Evolutionary conservation across 2,113 vertebrate species (phyloP), one percentile per base, ranked within the genome.

Genomic region (Carollia perspicillata): DNA sequence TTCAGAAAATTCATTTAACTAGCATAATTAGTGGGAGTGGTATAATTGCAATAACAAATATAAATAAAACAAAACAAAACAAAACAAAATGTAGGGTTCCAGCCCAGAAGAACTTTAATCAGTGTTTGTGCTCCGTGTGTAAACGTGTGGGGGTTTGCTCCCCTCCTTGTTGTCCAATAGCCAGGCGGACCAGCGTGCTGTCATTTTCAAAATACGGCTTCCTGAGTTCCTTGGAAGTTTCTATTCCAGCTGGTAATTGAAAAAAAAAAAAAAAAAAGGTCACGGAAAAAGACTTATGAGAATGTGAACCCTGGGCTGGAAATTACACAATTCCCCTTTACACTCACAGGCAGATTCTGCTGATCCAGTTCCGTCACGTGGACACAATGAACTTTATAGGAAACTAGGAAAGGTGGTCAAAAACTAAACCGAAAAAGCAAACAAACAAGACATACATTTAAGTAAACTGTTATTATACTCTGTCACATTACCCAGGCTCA

Each of bases 111-210:
- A 88, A 8, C 18, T 87, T 60, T 42, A n/a, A 23, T 33, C 20
- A 47, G 12, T 58, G 23, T 5, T 87, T 35, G 8, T 51, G 5
- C 40, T 40, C 3, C 74, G 12, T 37, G 28, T 30, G 26, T 26
- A 28, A 66, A 49, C 51, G 35, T 3, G 23, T 20, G 10, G 14
- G 3, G 8, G 3, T 37, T 33, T n/a, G 23, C 6, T 9, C 11
- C n/a, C 11, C 22, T 37, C 6, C 20, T 11, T 17, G 17, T 47
- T 17, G 30, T 94, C 26, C 30, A 69, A 42, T 10, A 74, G 20
- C 28, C 14, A 58, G 1, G 8, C 6, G 55, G 47, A 49, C 0
- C 55, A n/a, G 49, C 26, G 2, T 3, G 42, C 35, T 37, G 4
- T 20, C 16, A 33, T n/a, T 93, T 69, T 69, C n/a, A 65, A 88